A percentile compares a stretch with the other conserved stretches of the same genome.
phyloP scores from a whole-genome alignment of 2,888 invertebrate genomes.

The Parnassius smintheus region DNA sequence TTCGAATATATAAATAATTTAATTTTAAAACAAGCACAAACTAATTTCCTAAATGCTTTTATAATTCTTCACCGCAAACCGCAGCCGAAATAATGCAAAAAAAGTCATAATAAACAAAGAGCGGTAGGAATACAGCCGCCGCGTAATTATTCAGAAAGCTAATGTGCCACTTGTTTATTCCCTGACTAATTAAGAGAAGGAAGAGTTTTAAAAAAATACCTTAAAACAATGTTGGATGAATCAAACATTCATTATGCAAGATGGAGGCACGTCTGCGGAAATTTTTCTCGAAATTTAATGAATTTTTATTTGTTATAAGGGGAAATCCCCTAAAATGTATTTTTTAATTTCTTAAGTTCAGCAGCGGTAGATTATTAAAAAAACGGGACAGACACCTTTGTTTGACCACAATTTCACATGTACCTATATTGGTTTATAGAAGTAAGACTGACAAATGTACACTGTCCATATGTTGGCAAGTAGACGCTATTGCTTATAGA shows the following conservation, averaged over 20 bases:
- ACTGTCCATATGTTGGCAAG: no score
- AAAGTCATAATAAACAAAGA: constrained; percentile 43
- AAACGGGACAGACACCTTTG: no score
- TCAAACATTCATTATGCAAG: constrained; percentile 71
- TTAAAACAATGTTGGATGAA: constrained; percentile 58
- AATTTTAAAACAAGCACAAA: constrained; percentile 44
- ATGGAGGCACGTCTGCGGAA: constrained; percentile 50
- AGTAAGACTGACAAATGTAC: no score
- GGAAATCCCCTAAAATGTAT: constrained; percentile 30
- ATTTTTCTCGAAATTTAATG: constrained; percentile 48
- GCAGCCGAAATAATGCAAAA: constrained; percentile 52
- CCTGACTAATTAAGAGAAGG: constrained; percentile 77
- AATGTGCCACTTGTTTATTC: constrained; percentile 79
- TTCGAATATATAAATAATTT: background rate
- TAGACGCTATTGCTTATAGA: no score
- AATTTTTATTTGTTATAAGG: constrained; percentile 41
- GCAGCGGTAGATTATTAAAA: background rate
- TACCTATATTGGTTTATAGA: no score
- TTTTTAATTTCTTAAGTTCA: constrained; percentile 20
- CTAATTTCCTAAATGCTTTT: constrained; percentile 74
- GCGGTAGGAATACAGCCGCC: constrained; percentile 45
- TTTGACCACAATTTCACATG: no score
- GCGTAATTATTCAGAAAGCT: constrained; percentile 77
- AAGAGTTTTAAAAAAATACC: constrained; percentile 69
- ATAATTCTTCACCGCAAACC: constrained; percentile 69